Conservation (phyloP, 1,140 invertebrate genomes). For the Ceratoteleas bidentatus region DNA sequence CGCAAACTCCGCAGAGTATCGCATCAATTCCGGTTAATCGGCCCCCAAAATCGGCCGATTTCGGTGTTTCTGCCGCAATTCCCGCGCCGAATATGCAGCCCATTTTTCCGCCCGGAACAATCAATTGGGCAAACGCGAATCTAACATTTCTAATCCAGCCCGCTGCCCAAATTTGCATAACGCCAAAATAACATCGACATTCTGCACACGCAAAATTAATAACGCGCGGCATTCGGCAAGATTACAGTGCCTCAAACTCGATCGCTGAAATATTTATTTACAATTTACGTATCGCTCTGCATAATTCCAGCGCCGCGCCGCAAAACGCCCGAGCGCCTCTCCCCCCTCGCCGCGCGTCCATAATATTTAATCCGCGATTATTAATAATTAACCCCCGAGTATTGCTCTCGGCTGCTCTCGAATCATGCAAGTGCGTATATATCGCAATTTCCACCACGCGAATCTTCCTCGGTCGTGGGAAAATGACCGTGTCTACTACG, state of each 20-base stretch:
- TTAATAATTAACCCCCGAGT: constrained; percentile 60
- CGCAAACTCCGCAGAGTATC: too few species aligned
- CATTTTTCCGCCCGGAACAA: too few species aligned
- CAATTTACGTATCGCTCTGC: constrained; percentile 19
- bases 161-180: background rate
- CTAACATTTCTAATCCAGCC: background rate
- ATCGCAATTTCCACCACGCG: constrained; percentile 61
- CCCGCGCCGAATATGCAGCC: too few species aligned
- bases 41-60: too few species aligned
- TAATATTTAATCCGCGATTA: constrained; percentile 59
- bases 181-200: background rate
- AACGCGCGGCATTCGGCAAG: background rate
- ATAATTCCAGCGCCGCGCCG: constrained; percentile 19
- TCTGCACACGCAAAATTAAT: background rate
- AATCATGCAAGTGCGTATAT: constrained; percentile 60
- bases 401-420: constrained; percentile 52
- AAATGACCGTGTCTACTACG: constrained; percentile 61
- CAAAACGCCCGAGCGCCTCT: constrained; percentile 3
- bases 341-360: background rate
- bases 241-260: constrained; percentile 9
- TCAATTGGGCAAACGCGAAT: background rate
- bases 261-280: constrained; percentile 8
- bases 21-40: too few species aligned
- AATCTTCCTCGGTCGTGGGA: constrained; percentile 61
- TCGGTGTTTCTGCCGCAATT: too few species aligned